These are phyloP conservation scores for Atta cephalotes DNA, from an alignment of 1,140 invertebrate genomes.

Conservation along the genomic window DNA sequence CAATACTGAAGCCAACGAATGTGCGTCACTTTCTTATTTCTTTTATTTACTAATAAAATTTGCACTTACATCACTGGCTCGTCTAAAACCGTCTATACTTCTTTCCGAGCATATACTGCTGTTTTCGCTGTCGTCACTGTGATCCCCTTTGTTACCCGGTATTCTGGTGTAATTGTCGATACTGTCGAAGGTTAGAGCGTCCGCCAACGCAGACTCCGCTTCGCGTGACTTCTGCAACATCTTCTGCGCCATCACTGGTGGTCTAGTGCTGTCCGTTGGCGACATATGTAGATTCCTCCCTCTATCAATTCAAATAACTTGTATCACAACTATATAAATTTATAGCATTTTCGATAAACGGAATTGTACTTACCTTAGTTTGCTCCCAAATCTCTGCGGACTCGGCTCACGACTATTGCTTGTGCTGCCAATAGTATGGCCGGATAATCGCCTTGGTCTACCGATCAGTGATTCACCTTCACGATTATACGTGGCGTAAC, in stretches of 20 bases:
- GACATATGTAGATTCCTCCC: conserved; percentile 83
- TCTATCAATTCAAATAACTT: conserved; percentile 69
- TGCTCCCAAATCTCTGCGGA: conserved; percentile 86
- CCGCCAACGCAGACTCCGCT: conserved; percentile 93
- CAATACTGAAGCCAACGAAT: conserved; percentile 9
- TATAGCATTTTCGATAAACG: neutral
- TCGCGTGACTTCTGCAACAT: conserved; percentile 95
- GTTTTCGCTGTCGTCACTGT: conserved; percentile 97
- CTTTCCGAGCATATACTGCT: conserved; percentile 97
- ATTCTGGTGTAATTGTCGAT: conserved; percentile 82
- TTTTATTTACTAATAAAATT: neutral
- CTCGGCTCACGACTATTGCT: conserved; percentile 89
- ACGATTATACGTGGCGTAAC: conserved; percentile 89
- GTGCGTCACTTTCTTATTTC: neutral
- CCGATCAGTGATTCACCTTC: conserved; percentile 82
- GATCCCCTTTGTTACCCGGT: conserved; percentile 88
- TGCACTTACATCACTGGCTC: conserved; percentile 92
- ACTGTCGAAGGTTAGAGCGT: conserved; percentile 88
- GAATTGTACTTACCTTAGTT: conserved; percentile 77
- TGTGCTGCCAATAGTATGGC: conserved; percentile 82
- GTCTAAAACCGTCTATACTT: conserved; percentile 93
- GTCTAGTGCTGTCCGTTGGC: conserved; percentile 84
- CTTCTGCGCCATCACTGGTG: conserved; percentile 92
- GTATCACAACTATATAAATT: neutral
- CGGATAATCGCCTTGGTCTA: conserved; percentile 81